These are phyloP conservation scores for Sycophaga agraensis DNA, from an alignment of 1,140 invertebrate species.

Conservation along the genomic window DNA sequence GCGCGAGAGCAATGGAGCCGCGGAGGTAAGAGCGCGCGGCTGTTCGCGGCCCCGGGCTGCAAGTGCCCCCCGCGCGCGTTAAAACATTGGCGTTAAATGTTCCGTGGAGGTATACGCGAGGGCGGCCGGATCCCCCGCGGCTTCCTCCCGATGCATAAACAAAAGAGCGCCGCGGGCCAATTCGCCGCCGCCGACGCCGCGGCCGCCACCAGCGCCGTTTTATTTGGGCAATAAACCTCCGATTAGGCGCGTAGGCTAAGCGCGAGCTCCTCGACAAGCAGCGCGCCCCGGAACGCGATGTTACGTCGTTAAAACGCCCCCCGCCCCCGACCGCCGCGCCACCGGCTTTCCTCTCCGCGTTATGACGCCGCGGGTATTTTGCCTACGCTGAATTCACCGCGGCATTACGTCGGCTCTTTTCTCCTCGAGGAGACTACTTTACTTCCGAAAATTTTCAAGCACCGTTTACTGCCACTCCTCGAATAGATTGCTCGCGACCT, in stretches of 20 bases:
- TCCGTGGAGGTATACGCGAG: constrained; percentile 4
- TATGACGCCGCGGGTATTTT: constrained; percentile 6
- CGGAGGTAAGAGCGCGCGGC: neutral
- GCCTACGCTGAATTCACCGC: neutral
- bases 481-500: no score
- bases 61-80: neutral
- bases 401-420: constrained; percentile 1
- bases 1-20: neutral
- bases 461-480: no score
- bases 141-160: no score
- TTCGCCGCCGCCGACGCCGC: neutral
- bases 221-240: constrained; percentile 25
- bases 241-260: constrained; percentile 11
- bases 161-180: constrained; percentile 16
- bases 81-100: constrained; percentile 27
- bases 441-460: no score
- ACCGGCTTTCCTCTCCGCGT: neutral
- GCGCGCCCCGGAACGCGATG: neutral
- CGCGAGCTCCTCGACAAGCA: neutral
- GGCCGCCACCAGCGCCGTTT: neutral
- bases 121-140: neutral
- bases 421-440: neutral
- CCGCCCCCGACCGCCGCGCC: neutral
- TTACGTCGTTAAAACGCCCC: constrained; percentile 14
- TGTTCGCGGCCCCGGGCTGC: no score